Percentiles rank a stretch among this genome's conserved stretches.
Conservation (phyloP, 2,113 vertebrate genomes). For the Saimiri boliviensis region DNA sequence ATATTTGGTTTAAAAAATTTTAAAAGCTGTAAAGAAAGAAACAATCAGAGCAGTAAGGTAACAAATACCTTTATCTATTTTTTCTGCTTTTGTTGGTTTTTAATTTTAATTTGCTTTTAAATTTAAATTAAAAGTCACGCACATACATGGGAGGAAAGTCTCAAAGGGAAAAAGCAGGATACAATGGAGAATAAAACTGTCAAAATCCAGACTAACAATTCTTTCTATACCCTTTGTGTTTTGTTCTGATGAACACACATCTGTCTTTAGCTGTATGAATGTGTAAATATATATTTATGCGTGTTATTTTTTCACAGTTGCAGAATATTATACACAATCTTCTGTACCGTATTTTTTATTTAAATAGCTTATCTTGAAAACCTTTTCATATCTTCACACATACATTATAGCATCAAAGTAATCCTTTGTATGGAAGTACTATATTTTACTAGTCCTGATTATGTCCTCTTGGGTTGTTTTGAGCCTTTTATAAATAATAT, state of each 20-base stretch:
- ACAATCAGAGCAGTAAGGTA: not conserved
- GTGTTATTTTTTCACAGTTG: not conserved
- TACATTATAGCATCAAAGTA: accelerated
- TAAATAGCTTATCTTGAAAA: not conserved
- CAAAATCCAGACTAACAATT: not conserved
- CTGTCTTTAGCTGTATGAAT: not conserved
- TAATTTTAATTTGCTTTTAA: not conserved
- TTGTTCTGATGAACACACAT: too few relatives aligned
- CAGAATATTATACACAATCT: not conserved
- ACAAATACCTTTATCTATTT: not conserved
- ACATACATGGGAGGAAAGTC: too few relatives aligned
- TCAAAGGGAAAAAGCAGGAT: not conserved
- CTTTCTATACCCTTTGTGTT: not conserved
- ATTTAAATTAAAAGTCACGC: not conserved
- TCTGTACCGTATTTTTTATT: not conserved
- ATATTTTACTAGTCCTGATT: not conserved
- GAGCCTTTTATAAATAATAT: not conserved
- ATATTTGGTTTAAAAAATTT: too few relatives aligned
- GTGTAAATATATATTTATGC: not conserved
- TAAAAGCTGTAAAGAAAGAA: not conserved
- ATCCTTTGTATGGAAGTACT: not conserved
- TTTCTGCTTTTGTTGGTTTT: not conserved
- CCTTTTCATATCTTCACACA: too few relatives aligned
- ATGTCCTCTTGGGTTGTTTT: not conserved
- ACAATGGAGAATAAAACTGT: not conserved